These are phyloP conservation scores for Sebastes aleutianus DNA, from an alignment of 2,797 vertebrate species.

Conservation along the genomic window DNA sequence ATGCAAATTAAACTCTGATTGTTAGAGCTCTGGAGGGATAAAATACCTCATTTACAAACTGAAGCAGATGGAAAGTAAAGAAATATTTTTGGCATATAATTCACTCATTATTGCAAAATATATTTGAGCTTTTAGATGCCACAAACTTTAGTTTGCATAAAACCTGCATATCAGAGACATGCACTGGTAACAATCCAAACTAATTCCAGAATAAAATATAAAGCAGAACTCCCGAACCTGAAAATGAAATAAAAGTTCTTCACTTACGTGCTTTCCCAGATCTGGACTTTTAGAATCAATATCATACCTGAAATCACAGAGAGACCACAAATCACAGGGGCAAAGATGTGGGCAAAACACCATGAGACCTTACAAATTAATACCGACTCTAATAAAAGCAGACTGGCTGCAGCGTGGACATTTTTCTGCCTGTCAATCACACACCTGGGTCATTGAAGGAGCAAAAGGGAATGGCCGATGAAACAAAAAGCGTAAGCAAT, in stretches of 20 bases:
- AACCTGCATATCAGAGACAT: constrained; percentile 63
- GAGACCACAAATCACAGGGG: constrained; percentile 32
- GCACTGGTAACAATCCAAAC: constrained; percentile 23
- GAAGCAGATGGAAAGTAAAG: constrained; percentile 14
- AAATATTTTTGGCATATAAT: constrained; percentile 17
- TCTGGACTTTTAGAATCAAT: constrained; percentile 97
- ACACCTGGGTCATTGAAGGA: constrained; percentile 26
- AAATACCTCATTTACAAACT: constrained; percentile 26
- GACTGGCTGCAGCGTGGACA: background rate
- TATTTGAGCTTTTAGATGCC: constrained; percentile 53
- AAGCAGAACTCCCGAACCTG: background rate
- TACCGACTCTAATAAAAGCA: background rate
- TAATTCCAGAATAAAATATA: background rate
- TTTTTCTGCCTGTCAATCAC: constrained; percentile 35
- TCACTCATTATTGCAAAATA: constrained; percentile 47
- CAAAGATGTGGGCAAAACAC: background rate
- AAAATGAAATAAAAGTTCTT: background rate
- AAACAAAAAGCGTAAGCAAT: constrained; percentile 21
- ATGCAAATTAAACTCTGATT: constrained; percentile 60
- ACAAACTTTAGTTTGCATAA: constrained; percentile 70
- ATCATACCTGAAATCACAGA: constrained; percentile 87
- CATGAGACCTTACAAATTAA: background rate
- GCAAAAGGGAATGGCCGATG: background rate
- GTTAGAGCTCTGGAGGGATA: constrained; percentile 39
- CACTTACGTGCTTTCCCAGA: constrained; percentile 94